These are phyloP conservation scores for Pseudococcus jackbeardsleyi DNA, from an alignment of 2,888 invertebrate species.

Conservation along the genomic window DNA sequence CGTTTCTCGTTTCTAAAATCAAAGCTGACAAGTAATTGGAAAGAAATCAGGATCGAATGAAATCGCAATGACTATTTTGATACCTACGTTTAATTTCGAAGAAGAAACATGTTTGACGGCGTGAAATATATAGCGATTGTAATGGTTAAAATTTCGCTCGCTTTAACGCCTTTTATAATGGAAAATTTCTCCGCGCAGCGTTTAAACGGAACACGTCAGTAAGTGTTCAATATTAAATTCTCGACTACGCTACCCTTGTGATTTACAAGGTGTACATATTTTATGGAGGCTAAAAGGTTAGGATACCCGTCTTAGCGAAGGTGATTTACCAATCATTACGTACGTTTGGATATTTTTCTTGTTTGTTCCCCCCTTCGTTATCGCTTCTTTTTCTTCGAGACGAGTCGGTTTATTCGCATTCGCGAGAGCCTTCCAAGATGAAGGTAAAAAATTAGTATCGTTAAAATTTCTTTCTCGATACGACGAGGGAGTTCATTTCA, in stretches of 20 bases:
- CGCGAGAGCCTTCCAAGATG: background rate
- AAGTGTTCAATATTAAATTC: slow-evolving; percentile 42
- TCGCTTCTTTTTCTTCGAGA: background rate
- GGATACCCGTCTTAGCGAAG: slow-evolving; percentile 3
- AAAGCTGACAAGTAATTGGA: slow-evolving; percentile 10
- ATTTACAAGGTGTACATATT: slow-evolving; percentile 48
- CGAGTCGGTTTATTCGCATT: background rate
- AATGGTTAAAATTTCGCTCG: slow-evolving; percentile 34
- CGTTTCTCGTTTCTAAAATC: background rate
- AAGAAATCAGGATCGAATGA: slow-evolving; percentile 4
- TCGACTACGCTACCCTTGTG: slow-evolving; percentile 18
- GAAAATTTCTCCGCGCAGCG: slow-evolving; percentile 34
- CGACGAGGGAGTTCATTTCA: background rate
- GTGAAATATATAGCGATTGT: slow-evolving; percentile 26
- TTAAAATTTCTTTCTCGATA: slow-evolving; percentile 1
- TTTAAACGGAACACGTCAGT: slow-evolving; percentile 34
- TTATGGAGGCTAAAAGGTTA: slow-evolving; percentile 36
- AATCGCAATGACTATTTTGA: slow-evolving; percentile 24
- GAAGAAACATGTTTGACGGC: slow-evolving; percentile 38
- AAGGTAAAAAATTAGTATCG: slow-evolving; percentile 1
- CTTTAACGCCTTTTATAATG: slow-evolving; percentile 30
- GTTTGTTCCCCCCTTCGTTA: background rate
- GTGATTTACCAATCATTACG: slow-evolving; percentile 40
- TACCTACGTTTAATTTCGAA: slow-evolving; percentile 1
- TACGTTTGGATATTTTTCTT: slow-evolving; percentile 27